Evolutionary conservation across 2,888 invertebrate genomes (phyloP), one percentile per base, ranked within the genome.

Genomic region (Amiota communis): DNA sequence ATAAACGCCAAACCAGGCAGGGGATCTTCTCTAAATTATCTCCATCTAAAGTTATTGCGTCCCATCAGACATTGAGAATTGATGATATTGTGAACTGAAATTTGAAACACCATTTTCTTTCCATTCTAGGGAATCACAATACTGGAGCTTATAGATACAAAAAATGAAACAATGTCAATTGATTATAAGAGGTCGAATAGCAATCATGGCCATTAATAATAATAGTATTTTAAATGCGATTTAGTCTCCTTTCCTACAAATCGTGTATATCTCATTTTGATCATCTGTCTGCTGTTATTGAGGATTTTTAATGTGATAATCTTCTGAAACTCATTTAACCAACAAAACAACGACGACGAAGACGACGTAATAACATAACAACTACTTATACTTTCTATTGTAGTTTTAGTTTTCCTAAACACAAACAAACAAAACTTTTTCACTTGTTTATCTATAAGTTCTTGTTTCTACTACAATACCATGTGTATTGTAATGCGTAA

Each of bases 261-360:
- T 23, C n/a, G 23, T 23, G 23, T 23, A 1, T 23, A 23, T 3
- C 3, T 23, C 23, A 23, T 3, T 23, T 23, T 23, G 23, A 23
- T 23, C 3, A 3, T 23, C 23, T 23, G 23, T 23, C 23, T 2
- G 1, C 23, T 2, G 23, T 61, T 23, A 23, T 23, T 23, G 23
- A 3, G 1, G 23, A n/a, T n/a, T n/a, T 23, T 23, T 23, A 17
- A 46, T 75, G 56, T 65, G 75, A 72, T 76, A 84, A 76, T 77
- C 79, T 76, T 74, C 61, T 72, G 75, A 74, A 82, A 80, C 77
- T 84, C 79, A 82, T 83, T 86, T 80, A 74, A 67, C 74, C 53
- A 65, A 72, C 63, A 75, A 53, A 53, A 15, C 53, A 2, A 53
- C 53, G 3, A 36, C 6, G 36, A 36, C 36, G 23, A 23, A n/a